These are phyloP conservation scores for Colius striatus DNA, from an alignment of 2,113 vertebrate species.

Conservation along the genomic window DNA sequence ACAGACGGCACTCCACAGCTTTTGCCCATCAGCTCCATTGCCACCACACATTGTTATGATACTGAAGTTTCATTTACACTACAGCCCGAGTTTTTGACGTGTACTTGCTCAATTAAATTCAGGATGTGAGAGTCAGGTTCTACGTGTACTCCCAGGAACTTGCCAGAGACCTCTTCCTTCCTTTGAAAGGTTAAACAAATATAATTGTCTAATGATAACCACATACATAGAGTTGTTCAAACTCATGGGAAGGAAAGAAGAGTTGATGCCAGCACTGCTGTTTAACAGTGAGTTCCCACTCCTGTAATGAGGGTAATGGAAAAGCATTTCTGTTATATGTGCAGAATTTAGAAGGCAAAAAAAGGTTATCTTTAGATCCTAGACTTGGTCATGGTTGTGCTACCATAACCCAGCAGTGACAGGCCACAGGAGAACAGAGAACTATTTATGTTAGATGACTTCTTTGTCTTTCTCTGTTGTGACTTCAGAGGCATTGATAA, in stretches of 20 bases:
- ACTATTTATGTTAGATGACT: neutral
- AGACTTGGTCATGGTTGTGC: neutral
- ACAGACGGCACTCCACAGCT: accelerated
- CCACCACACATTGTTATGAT: neutral
- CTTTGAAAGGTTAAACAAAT: conserved; percentile 61
- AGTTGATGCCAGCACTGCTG: neutral
- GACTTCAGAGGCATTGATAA: conserved; percentile 34
- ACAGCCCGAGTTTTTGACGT: neutral
- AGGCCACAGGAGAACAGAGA: neutral
- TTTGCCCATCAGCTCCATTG: neutral
- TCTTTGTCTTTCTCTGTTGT: neutral
- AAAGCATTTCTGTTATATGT: neutral
- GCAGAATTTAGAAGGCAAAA: neutral
- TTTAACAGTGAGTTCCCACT: neutral
- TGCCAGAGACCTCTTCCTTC: conserved; percentile 63
- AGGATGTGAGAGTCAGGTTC: conserved; percentile 48
- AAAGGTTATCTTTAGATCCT: neutral
- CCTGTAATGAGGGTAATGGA: neutral
- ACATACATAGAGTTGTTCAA: neutral
- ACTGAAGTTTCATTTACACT: neutral
- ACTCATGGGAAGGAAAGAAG: neutral
- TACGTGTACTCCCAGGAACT: neutral
- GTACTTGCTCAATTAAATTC: conserved; percentile 19
- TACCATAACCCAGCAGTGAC: neutral
- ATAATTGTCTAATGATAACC: neutral